Evolutionary conservation across 2,113 vertebrate species (phyloP), one percentile per base, ranked within the genome.

Genomic region (Empidonax alnorum): DNA sequence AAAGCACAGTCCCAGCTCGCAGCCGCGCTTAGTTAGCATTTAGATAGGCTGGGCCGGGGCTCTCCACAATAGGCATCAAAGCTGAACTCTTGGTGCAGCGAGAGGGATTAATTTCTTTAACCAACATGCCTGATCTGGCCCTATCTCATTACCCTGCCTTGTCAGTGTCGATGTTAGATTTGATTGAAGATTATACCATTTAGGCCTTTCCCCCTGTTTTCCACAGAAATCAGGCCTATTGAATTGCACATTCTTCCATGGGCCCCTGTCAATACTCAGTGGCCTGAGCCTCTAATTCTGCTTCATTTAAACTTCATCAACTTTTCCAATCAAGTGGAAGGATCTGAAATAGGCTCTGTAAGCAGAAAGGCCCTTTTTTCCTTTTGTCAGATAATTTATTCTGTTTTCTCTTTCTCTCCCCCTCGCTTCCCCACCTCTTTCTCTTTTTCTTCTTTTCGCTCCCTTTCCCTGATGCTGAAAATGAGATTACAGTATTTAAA

Each of bases 221-320:
- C 97, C 96, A 97, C 98, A 96, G 97, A 98, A 98, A 98, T 98
- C 97, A 77, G 96, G 95, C 97, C 97, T 96, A 98, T 98, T 98
- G 97, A 97, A 96, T 94, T 90, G 96, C 82, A 90, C 97, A 80
- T 94, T 96, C 97, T 97, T 91, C 53, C 56, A 14, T 47, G 49
- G 96, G 95, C 91, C 97, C 88, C 96, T 77, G 41, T 96, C 97
- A 98, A 97, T 98, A 97, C 98, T 97, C 98, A 52, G 97, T 96
- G 97, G 98, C 98, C 98, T 99, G 98, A 99, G 99, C 98, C 99
- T 98, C 99, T 99, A 99, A 99, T 99, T 99, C 99, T 99, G 99
- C 99, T 99, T 99, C 99, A 99, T 99, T 99, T 99, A 99, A 99
- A 99, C 99, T 99, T 99, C 99, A 99, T 99, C 99, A 99, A 99